Evolutionary conservation across 2,888 invertebrate genomes (phyloP), one percentile per base, ranked within the genome.

Genomic region (Drosophila lacicola): DNA sequence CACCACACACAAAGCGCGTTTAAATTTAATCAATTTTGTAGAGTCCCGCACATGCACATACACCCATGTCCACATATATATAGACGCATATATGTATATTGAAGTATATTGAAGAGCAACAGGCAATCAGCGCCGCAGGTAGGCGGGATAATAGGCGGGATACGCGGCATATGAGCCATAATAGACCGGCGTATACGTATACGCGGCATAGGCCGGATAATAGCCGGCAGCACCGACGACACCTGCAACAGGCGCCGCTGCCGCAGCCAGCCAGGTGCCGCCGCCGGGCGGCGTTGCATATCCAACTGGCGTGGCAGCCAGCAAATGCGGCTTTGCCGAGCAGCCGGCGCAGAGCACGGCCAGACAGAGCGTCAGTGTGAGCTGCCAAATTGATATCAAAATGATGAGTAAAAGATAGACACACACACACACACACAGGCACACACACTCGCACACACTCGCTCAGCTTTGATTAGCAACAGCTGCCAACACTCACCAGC

Each of bases 101-200:
- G 13, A 14, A 11, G 25, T 17, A 44, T 10, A 19, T 13, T 49
- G 61, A 62, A 29, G 36, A 37, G 60, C 51, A 70, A 41, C 19
- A 37, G 46, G 50, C 37, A 11, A 3, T 51, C 79, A 88, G 25
- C 89, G 86, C 37, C 80, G 63, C 3, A 80, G 44, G 53, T 86
- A 82, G 1, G 29, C 29, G 29, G 85, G 55, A 66, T 89, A 87
- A 45, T 87, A 84, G 60, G 79, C 81, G 34, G 85, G 85, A 84
- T 86, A 86, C 47, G 88, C 69, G 73, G 89, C 85, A 60, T 86
- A 86, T 51, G 85, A 60, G 55, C 82, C 88, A 60, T 86, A 85
- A 58, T 85, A 86, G 1, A 74, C 71, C 6, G 89, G 89, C 41
- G 74, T 42, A 65, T 85, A 85, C 68, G 88, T 53, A 81, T 85